Base-by-base conservation (phyloP, 2,113 vertebrate species). In the Nothocercus nigrocapillus region DNA sequence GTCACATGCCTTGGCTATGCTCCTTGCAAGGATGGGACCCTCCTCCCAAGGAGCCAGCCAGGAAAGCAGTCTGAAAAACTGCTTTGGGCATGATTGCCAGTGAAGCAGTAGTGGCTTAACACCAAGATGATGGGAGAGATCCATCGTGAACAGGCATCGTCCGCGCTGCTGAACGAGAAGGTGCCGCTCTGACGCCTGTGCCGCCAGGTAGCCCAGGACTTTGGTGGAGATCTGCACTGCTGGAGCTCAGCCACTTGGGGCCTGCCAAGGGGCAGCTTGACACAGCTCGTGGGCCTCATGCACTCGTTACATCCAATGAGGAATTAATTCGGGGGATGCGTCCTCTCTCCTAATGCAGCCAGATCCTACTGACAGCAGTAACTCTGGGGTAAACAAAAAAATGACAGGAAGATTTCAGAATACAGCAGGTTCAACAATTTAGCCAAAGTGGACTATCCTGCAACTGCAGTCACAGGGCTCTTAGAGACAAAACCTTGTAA, bases 401-500 rank as follows among this genome's bases (percentile, higher is more conserved):
- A n/a, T 63, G 17, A 59, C 80, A 80, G 62, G 4, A 78, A 90
- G 18, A 27, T 90, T 83, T 72, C 56, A 84, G 62, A 92, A 78
- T 51, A 21, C 17, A 80, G 45, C 2, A 1, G 16, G 11, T 74
- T 63, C 45, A 63, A 38, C 25, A 32, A 69, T 88, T 59, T 73
- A 85, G 84, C 80, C 38, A 78, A 88, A 94, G 38, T 85, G 90
- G 38, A 70, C 67, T 70, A 30, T 64, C 34, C 70, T 88, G 34
- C 22, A 81, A 34, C 56, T 86, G 51, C 61, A 81, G 61, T 58
- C 66, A 61, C 42, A 72, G 56, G 96, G 25, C 73, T 94, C 68
- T 91, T 74, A 62, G 64, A 84, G 61, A 40, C 73, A 83, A 94
- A 91, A 84, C 40, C 88, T 66, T 61, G 22, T 93, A 90, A 91